Conservation (phyloP, 2,113 vertebrate species). For the Hippocampus barbouri region DNA sequence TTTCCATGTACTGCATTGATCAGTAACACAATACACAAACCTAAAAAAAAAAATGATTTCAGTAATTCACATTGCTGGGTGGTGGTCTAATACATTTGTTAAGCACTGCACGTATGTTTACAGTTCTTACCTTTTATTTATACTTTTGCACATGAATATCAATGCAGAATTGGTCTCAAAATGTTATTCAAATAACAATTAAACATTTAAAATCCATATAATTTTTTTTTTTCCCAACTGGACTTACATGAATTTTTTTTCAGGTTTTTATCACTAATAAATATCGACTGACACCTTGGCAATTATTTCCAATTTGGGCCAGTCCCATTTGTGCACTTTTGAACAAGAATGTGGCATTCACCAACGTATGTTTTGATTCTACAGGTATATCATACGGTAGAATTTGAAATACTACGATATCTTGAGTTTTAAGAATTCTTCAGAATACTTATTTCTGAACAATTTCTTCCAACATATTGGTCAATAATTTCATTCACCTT, state of each 20-base stretch:
- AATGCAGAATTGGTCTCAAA: background rate
- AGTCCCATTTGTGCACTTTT: background rate
- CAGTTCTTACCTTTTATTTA: conserved; percentile 37
- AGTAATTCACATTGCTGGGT: background rate
- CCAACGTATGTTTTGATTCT: background rate
- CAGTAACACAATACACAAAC: background rate
- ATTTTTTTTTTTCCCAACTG: too few species aligned
- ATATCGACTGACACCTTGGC: background rate
- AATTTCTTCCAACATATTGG: background rate
- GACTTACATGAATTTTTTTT: too few species aligned
- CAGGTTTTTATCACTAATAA: background rate
- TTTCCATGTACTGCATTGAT: background rate
- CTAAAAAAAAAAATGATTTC: background rate
- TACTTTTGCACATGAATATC: background rate
- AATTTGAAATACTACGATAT: background rate
- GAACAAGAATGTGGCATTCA: background rate
- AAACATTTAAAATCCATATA: background rate
- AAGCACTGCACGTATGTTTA: conserved; percentile 68
- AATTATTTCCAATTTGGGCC: background rate
- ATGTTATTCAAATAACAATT: background rate
- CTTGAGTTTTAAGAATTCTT: background rate
- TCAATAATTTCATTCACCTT: background rate
- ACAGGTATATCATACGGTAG: background rate
- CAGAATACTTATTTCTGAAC: background rate
- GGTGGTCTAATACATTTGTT: background rate